These are phyloP conservation scores for Bombyx huttoni DNA, from an alignment of 2,888 invertebrate species.

Conservation along the genomic window DNA sequence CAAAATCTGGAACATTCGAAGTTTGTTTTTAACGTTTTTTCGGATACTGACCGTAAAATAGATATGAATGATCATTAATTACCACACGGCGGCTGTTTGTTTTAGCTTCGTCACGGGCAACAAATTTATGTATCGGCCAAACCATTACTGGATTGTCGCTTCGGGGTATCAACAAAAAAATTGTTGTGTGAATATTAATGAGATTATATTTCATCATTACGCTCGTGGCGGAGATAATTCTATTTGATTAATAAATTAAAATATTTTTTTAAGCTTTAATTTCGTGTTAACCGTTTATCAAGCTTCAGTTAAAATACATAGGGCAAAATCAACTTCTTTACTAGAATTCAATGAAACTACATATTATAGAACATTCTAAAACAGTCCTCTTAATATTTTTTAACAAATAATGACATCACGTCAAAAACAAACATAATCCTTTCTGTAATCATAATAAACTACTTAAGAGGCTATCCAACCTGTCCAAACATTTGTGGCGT, in stretches of 20 bases:
- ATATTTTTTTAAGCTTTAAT: background rate
- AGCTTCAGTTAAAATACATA: background rate
- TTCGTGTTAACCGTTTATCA: background rate
- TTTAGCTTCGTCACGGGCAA: constrained; percentile 56
- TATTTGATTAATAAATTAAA: background rate
- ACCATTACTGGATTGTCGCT: constrained; percentile 63
- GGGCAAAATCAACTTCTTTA: background rate
- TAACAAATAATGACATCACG: background rate
- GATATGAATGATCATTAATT: constrained; percentile 63
- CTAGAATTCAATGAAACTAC: background rate
- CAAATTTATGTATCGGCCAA: constrained; percentile 61
- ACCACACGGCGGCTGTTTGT: constrained; percentile 56
- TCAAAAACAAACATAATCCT: constrained; percentile 4
- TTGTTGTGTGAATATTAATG: constrained; percentile 5
- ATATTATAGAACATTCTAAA: background rate
- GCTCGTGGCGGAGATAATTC: constrained; percentile 1
- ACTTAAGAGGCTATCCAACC: constrained; percentile 8
- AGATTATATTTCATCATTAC: constrained; percentile 2
- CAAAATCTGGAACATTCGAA: constrained; percentile 45
- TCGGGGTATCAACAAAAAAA: constrained; percentile 28
- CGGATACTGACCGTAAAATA: constrained; percentile 58
- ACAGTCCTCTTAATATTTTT: background rate
- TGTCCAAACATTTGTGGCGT: constrained; percentile 13
- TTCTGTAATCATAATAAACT: constrained; percentile 5
- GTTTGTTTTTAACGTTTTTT: constrained; percentile 55